These are phyloP conservation scores for Phania funesta DNA, from an alignment of 2,888 invertebrate genomes.

Conservation along the genomic window DNA sequence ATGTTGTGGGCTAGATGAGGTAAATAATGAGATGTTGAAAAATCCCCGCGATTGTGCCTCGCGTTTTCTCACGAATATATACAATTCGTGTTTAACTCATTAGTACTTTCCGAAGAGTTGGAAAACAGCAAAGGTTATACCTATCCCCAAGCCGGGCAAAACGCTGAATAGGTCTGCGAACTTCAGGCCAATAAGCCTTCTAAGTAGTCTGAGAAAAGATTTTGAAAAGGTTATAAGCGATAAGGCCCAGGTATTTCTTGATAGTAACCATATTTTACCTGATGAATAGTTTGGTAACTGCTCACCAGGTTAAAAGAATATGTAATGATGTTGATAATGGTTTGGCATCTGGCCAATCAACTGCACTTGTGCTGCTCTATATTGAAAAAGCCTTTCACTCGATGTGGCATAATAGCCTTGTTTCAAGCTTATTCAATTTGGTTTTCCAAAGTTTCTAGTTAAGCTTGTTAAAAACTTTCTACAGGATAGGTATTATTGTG, in stretches of 20 bases:
- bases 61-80: neutral
- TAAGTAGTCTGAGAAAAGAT: neutral
- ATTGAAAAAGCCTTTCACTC: conserved; percentile 5
- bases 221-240: neutral
- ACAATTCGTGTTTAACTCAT: neutral
- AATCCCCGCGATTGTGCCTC: neutral
- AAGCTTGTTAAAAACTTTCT: too few relatives aligned
- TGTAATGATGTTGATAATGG: conserved; percentile 20
- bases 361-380: neutral
- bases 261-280: neutral
- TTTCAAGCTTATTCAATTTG: too few relatives aligned
- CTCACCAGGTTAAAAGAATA: conserved; percentile 35
- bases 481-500: neutral
- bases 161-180: neutral
- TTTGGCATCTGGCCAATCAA: neutral
- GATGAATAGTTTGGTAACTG: conserved; percentile 23
- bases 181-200: neutral
- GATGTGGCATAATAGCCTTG: too few relatives aligned
- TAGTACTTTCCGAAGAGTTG: neutral
- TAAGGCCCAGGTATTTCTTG: too few relatives aligned
- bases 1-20: neutral
- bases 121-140: conserved; percentile 1
- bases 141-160: neutral
- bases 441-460: too few relatives aligned
- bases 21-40: neutral